Evolutionary conservation across 2,888 invertebrate species (phyloP).

Genomic region (Synanthedon andrenaeformis): DNA sequence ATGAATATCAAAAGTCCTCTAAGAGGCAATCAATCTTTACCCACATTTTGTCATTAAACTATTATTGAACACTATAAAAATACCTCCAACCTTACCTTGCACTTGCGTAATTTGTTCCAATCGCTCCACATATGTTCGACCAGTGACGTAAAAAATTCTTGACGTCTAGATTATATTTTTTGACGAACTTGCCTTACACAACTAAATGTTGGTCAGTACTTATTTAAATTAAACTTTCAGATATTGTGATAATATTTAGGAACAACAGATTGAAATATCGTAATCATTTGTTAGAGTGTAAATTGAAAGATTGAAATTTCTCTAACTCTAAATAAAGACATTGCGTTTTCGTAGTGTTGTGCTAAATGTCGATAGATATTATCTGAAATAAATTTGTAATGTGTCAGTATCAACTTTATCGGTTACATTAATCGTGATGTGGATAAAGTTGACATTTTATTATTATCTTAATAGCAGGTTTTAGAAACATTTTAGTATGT

Average conservation of each 20-base stretch:
- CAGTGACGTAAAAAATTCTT: conserved; percentile 10
- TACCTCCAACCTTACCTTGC: conserved; percentile 10
- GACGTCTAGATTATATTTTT: background rate
- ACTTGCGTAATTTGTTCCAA: conserved; percentile 12
- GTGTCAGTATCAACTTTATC: too few species aligned
- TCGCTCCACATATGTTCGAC: conserved; percentile 10
- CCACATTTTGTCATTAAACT: background rate
- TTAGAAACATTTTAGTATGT: too few species aligned
- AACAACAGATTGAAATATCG: conserved; percentile 1
- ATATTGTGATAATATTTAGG: background rate
- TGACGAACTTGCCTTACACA: background rate
- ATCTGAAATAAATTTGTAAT: background rate
- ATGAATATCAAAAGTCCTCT: background rate
- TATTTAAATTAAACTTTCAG: background rate
- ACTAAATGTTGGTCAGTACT: background rate
- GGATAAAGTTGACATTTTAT: too few species aligned
- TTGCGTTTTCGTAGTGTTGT: background rate
- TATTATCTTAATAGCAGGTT: too few species aligned
- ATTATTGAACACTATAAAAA: background rate
- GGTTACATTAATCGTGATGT: too few species aligned
- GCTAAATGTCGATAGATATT: background rate
- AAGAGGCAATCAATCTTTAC: background rate
- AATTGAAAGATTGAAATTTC: background rate
- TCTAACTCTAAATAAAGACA: background rate
- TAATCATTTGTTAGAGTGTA: background rate